These are phyloP conservation scores for Xyrichtys novacula DNA, from an alignment of 2,797 vertebrate species.

Conservation along the genomic window DNA sequence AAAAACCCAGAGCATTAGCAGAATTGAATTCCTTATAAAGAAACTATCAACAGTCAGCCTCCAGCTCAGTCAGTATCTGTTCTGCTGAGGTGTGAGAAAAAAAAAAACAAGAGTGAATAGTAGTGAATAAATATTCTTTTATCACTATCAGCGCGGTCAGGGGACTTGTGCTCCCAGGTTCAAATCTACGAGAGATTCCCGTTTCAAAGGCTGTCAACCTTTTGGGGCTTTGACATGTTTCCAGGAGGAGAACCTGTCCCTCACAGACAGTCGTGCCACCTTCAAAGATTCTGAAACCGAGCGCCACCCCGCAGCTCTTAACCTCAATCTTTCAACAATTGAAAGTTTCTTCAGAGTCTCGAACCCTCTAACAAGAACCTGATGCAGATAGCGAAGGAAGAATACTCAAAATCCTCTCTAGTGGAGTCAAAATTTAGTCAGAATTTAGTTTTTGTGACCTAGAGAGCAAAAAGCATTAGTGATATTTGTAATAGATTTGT, in stretches of 20 bases:
- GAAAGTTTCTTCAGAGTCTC: slow-evolving; percentile 62
- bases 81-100: slow-evolving; percentile 24
- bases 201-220: slow-evolving; percentile 58
- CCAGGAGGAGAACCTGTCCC: slow-evolving; percentile 66
- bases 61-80: slow-evolving; percentile 5
- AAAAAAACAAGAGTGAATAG: slow-evolving; percentile 27
- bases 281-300: slow-evolving; percentile 67
- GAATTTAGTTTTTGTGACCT: slow-evolving; percentile 33
- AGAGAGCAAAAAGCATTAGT: not conserved
- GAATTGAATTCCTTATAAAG: slow-evolving; percentile 15
- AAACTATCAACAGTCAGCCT: slow-evolving; percentile 1
- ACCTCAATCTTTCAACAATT: slow-evolving; percentile 82
- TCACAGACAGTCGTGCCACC: slow-evolving; percentile 46
- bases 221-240: slow-evolving; percentile 51
- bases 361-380: slow-evolving; percentile 60
- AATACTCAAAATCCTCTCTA: slow-evolving; percentile 41
- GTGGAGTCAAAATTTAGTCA: too few species aligned
- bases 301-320: slow-evolving; percentile 70
- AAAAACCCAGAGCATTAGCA: slow-evolving; percentile 4
- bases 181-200: slow-evolving; percentile 57
- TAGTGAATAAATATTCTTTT: slow-evolving; percentile 47
- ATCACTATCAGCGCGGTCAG: slow-evolving; percentile 19
- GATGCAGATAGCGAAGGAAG: slow-evolving; percentile 54
- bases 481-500: not conserved
- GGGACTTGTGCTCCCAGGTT: slow-evolving; percentile 45